Evolutionary conservation across 2,888 invertebrate species (phyloP).

Genomic region (Drosophila setosimentum): DNA sequence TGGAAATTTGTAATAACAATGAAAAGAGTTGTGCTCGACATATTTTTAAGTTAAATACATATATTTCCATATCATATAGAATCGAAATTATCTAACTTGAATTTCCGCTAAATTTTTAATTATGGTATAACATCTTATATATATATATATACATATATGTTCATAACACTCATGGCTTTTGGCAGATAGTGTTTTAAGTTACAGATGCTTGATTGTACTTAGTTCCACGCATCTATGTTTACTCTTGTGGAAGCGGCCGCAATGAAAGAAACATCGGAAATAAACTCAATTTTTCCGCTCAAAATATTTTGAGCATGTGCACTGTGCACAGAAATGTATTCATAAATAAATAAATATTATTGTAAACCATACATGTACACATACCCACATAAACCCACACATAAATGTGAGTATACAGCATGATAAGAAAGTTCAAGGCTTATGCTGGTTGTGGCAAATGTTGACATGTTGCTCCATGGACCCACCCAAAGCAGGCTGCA

Average conservation of each 20-base stretch:
- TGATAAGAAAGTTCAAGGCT: constrained; percentile 66
- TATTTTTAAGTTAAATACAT: constrained; percentile 19
- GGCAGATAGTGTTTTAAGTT: not conserved
- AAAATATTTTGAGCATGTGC: constrained; percentile 49
- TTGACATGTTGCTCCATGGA: constrained; percentile 66
- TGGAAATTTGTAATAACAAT: not conserved
- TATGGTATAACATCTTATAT: not conserved
- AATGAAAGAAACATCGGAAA: constrained; percentile 53
- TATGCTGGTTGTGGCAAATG: constrained; percentile 63
- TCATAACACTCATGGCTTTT: not conserved
- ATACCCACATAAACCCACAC: not conserved
- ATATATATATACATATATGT: not conserved
- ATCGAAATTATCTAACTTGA: not conserved
- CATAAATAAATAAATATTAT: not conserved
- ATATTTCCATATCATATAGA: not conserved
- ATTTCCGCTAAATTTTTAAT: not conserved
- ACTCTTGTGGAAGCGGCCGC: constrained; percentile 16
- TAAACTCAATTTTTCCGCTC: constrained; percentile 57
- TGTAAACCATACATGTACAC: constrained; percentile 17
- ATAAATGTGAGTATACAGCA: not conserved
- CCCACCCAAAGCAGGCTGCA: constrained; percentile 54
- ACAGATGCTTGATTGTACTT: not conserved
- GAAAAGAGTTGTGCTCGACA: not conserved
- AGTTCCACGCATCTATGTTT: constrained; percentile 4
- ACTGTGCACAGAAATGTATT: constrained; percentile 29